phyloP scores from a whole-genome alignment of 2,797 vertebrate species.

The Hoplostethus atlanticus region DNA sequence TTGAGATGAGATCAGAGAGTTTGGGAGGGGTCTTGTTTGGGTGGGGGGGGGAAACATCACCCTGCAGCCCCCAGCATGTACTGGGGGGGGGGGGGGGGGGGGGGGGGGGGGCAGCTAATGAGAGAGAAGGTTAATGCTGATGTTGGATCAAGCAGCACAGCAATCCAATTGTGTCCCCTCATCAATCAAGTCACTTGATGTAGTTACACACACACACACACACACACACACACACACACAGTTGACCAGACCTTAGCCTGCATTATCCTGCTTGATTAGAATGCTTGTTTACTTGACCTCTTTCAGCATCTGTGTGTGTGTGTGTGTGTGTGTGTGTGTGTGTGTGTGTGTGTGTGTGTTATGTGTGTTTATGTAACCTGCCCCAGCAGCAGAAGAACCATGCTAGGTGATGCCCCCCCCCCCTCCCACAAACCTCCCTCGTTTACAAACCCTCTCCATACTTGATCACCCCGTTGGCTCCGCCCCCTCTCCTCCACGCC shows the following conservation, averaged over 20 bases:
- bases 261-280: constrained; percentile 2
- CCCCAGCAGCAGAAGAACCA: too few relatives aligned
- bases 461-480: constrained; percentile 46
- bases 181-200: too few relatives aligned
- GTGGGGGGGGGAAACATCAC: too few relatives aligned
- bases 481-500: constrained; percentile 26
- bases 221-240: not conserved
- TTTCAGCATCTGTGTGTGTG: not conserved
- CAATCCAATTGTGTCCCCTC: not conserved
- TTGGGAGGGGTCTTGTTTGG: constrained; percentile 37
- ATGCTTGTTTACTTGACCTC: constrained; percentile 9
- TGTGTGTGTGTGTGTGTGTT: constrained; percentile 1
- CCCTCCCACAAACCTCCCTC: too few relatives aligned
- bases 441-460: constrained; percentile 22
- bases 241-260: not conserved
- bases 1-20: constrained; percentile 62
- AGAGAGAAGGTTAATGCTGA: not conserved
- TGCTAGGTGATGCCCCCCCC: not conserved
- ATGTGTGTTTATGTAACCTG: too few relatives aligned
- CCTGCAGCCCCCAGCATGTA: too few relatives aligned
- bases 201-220: not conserved
- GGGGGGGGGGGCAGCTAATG: too few relatives aligned
- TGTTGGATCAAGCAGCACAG: not conserved
- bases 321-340: constrained; percentile 10
- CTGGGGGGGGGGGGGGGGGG: too few relatives aligned